Conservation (phyloP, 2,888 invertebrate species). For the Onchidella celtica region DNA sequence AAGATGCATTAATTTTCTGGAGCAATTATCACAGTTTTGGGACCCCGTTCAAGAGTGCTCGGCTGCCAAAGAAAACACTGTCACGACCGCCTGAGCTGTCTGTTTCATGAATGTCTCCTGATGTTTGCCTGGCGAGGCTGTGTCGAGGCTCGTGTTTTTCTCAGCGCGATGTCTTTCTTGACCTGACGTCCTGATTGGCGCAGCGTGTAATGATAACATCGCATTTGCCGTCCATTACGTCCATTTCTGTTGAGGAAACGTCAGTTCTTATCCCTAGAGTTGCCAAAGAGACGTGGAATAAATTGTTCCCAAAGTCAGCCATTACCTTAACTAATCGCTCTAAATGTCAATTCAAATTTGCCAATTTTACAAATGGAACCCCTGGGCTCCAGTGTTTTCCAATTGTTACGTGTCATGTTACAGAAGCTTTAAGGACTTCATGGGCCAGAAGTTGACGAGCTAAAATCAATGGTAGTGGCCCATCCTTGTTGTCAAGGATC, state of each 20-base stretch:
- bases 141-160: conserved; percentile 33
- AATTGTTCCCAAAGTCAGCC: conserved; percentile 31
- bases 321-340: conserved; percentile 39
- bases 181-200: conserved; percentile 21
- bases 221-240: conserved; percentile 38
- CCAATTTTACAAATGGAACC: conserved; percentile 19
- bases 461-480: background rate
- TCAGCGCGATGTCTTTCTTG: conserved; percentile 29
- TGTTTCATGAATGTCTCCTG: conserved; percentile 3
- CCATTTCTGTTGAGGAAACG: conserved; percentile 28
- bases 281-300: conserved; percentile 5
- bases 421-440: background rate
- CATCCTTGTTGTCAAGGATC: background rate
- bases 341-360: conserved; percentile 40
- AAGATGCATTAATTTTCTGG: conserved; percentile 21
- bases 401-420: conserved; percentile 16
- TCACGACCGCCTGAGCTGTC: background rate
- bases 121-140: background rate
- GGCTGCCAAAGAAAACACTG: conserved; percentile 14
- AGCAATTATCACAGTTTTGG: conserved; percentile 27
- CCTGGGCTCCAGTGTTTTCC: conserved; percentile 5
- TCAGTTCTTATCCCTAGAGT: conserved; percentile 27
- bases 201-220: conserved; percentile 41
- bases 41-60: background rate
- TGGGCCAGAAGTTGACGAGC: background rate